A percentile compares a stretch with the other conserved stretches of the same genome.
phyloP scores from a whole-genome alignment of 2,797 vertebrate genomes.

The Sebastes nivosus region DNA sequence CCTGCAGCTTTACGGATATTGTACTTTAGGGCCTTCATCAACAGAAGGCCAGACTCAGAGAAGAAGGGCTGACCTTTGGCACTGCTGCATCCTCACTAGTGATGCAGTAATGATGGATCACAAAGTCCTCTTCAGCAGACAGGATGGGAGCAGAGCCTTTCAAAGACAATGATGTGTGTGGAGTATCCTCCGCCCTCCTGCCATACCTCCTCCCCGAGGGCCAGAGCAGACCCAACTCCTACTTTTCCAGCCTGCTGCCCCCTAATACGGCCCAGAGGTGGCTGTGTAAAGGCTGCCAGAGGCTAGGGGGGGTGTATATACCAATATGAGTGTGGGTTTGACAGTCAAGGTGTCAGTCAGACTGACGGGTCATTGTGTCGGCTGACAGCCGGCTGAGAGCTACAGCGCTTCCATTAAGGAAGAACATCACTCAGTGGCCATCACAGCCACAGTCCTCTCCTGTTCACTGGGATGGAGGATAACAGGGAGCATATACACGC shows the following conservation, averaged over 20 bases:
- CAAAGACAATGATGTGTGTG: slow-evolving; percentile 36
- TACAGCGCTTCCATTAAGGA: slow-evolving; percentile 70
- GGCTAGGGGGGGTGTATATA: slow-evolving; percentile 3
- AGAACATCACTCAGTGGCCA: slow-evolving; percentile 61
- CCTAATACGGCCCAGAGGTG: background rate
- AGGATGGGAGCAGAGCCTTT: slow-evolving; percentile 25
- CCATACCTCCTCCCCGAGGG: slow-evolving; percentile 1
- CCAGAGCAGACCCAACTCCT: background rate
- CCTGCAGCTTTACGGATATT: slow-evolving; percentile 33
- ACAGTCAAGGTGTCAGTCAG: slow-evolving; percentile 65
- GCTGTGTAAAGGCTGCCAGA: slow-evolving; percentile 8
- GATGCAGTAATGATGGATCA: slow-evolving; percentile 58
- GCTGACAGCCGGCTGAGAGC: slow-evolving; percentile 69
- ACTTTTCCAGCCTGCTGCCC: slow-evolving; percentile 19
- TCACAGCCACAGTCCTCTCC: slow-evolving; percentile 31
- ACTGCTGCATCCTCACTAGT: slow-evolving; percentile 36
- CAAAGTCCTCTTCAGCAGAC: slow-evolving; percentile 28
- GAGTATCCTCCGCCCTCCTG: background rate
- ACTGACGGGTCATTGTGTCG: slow-evolving; percentile 61
- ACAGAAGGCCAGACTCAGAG: slow-evolving; percentile 48
- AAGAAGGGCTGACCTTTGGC: slow-evolving; percentile 40
- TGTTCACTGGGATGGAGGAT: slow-evolving; percentile 24
- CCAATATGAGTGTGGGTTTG: slow-evolving; percentile 45
- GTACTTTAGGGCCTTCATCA: slow-evolving; percentile 35
- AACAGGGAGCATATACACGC: slow-evolving; percentile 9